A percentile compares a stretch with the other conserved stretches of the same genome.
These are phyloP conservation scores for Eucidaris tribuloides DNA, from an alignment of 35 echinoderm and acorn worm genomes.

Conservation along the genomic window DNA sequence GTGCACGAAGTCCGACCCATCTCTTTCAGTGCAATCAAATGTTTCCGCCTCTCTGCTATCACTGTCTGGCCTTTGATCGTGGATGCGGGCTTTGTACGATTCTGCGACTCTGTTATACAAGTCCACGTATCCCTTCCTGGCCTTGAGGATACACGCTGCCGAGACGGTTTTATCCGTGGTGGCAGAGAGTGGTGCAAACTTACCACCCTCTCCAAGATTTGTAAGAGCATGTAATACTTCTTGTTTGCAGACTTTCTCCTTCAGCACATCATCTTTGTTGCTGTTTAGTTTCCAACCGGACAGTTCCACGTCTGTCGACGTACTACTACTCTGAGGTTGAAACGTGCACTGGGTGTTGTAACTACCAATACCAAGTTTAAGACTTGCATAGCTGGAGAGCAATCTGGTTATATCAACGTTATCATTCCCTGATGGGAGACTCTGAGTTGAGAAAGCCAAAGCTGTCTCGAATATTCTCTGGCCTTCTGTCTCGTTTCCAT, in stretches of 20 bases:
- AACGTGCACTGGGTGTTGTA: too few relatives aligned
- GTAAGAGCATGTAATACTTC: conserved; percentile 61
- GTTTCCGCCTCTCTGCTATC: background rate
- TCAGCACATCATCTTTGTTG: too few relatives aligned
- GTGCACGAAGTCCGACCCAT: conserved; percentile 67
- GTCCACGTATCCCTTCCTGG: conserved; percentile 71
- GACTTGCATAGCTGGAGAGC: conserved; percentile 34
- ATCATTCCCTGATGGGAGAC: conserved; percentile 20
- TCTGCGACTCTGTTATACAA: conserved; percentile 25
- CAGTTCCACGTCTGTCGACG: too few relatives aligned
- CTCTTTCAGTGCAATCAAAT: background rate
- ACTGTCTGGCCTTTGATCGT: too few relatives aligned
- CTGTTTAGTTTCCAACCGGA: too few relatives aligned
- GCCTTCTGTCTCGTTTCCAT: conserved; percentile 63
- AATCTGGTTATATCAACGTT: conserved; percentile 29
- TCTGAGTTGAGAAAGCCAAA: conserved; percentile 42
- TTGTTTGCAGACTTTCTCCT: background rate
- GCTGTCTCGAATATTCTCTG: conserved; percentile 75
- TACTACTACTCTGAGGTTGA: too few relatives aligned
- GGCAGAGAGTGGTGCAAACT: conserved; percentile 41
- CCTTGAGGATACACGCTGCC: conserved; percentile 63
- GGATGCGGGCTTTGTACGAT: conserved; percentile 2
- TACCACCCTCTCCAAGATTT: conserved; percentile 56
- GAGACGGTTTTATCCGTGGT: conserved; percentile 23
- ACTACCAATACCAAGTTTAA: conserved; percentile 59